Percentiles rank a stretch among this genome's conserved stretches.
Conservation (phyloP, 2,888 invertebrate genomes). For the Schrankia costaestrigalis region DNA sequence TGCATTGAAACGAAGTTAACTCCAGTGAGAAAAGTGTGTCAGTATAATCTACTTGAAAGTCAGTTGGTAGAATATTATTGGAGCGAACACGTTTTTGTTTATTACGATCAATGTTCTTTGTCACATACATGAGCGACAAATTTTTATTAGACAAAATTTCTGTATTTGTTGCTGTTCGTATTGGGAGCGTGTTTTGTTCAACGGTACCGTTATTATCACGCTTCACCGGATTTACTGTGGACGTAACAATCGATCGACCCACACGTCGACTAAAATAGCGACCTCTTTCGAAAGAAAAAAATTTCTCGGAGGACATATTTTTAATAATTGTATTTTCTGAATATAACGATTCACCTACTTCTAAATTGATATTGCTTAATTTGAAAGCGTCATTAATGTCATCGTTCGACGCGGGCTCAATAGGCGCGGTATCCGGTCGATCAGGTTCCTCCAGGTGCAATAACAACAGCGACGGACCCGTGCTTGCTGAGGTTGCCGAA, state of each 20-base stretch:
- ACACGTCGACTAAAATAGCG: neutral
- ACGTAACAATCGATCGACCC: neutral
- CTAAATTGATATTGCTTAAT: constrained; percentile 39
- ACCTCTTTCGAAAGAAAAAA: neutral
- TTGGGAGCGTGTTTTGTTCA: constrained; percentile 12
- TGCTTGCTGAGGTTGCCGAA: constrained; percentile 11
- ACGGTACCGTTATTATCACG: neutral
- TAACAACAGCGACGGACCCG: constrained; percentile 25
- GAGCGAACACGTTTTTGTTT: too few relatives aligned
- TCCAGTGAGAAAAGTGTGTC: constrained; percentile 13
- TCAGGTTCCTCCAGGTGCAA: constrained; percentile 9
- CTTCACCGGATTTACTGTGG: too few relatives aligned
- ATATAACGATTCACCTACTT: constrained; percentile 26
- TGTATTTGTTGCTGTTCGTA: too few relatives aligned
- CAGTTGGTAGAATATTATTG: too few relatives aligned
- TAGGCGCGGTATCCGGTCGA: constrained; percentile 1
- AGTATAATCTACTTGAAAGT: constrained; percentile 5
- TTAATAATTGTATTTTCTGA: constrained; percentile 5
- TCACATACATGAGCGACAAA: too few relatives aligned
- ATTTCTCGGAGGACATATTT: constrained; percentile 5
- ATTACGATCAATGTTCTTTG: too few relatives aligned
- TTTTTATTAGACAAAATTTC: too few relatives aligned
- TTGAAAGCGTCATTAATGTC: constrained; percentile 15
- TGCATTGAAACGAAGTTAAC: constrained; percentile 14
- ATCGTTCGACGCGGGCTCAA: constrained; percentile 7